Evolutionary conservation across 2,113 vertebrate species (phyloP), one percentile per base, ranked within the genome.

Genomic region (Phycodurus eques): DNA sequence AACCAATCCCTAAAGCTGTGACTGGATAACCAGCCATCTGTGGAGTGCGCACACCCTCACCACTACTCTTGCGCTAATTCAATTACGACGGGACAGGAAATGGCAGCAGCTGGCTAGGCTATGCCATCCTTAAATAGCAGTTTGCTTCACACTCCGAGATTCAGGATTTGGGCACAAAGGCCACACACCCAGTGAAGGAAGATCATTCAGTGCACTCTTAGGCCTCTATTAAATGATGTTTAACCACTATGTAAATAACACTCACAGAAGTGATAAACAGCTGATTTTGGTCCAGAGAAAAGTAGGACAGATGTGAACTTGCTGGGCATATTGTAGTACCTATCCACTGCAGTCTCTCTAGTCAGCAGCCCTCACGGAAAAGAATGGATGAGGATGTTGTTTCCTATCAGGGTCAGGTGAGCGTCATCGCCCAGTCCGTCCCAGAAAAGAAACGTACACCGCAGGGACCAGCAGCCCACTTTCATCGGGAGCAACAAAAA

Each of bases 391-490:
- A 75, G 71, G 81, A 82, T 68, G 80, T 77, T 85, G 87, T 83
- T 91, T 86, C 84, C 79, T 85, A 91, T 92, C 81, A 74, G 77
- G 86, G 85, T 87, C 61, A 78, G 82, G 82, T 77, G 77, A 86
- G 86, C 91, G 88, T 91, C 92, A 93, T 83, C 70, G 69, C 85
- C 59, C 42, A 74, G 80, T 87, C 85, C 90, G 91, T 80, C 92
- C 91, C 90, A 93, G 91, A 93, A 93, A 92, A 88, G 85, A 67
- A 72, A 68, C 47, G 33, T 71, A 81, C 88, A 92, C 91, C 88
- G 65, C 85, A 88, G 92, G 92, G 92, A 93, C 88, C 54, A 3
- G 68, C 91, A 91, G 92, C 92, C 92, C 92, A 93, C 76, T 92
- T 91, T 77, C 51, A 80, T 75, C 87, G 88, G 81, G 78, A 90